Conservation (phyloP, 2,888 invertebrate genomes). For the Tetanocera ferruginea region DNA sequence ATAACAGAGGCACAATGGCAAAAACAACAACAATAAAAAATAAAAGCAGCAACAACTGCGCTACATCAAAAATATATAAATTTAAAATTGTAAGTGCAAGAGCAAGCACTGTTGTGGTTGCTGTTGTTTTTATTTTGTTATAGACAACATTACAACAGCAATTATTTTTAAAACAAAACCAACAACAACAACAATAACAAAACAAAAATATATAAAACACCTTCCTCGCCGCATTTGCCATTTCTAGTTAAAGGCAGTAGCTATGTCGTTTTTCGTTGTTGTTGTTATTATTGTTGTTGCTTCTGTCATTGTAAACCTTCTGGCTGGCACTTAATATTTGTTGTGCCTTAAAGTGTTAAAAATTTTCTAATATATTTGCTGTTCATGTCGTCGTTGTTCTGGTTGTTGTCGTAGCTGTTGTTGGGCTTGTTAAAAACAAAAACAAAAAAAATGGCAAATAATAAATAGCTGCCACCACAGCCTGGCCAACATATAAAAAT, state of each 20-base stretch:
- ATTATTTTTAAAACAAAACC: not conserved
- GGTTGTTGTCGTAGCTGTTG: slow-evolving; percentile 6
- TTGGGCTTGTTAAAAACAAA: not conserved
- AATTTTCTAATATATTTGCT: not conserved
- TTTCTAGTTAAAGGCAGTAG: not conserved
- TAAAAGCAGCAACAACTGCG: not conserved
- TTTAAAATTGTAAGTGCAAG: not conserved
- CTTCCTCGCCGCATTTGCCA: no score
- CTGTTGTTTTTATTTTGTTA: not conserved
- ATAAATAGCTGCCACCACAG: not conserved
- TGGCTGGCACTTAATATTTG: not conserved
- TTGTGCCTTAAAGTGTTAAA: not conserved
- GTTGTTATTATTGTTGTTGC: not conserved
- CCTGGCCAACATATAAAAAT: not conserved
- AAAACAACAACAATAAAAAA: not conserved
- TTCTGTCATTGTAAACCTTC: not conserved
- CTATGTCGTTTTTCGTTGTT: not conserved
- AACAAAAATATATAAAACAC: no score
- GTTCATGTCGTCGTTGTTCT: not conserved
- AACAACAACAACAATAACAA: not conserved
- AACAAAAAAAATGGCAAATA: not conserved
- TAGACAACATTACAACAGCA: not conserved
- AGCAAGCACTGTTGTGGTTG: not conserved
- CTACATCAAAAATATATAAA: not conserved
- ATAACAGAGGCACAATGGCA: not conserved